These are phyloP conservation scores for Morelia viridis DNA, from an alignment of 2,797 vertebrate species.

Conservation along the genomic window DNA sequence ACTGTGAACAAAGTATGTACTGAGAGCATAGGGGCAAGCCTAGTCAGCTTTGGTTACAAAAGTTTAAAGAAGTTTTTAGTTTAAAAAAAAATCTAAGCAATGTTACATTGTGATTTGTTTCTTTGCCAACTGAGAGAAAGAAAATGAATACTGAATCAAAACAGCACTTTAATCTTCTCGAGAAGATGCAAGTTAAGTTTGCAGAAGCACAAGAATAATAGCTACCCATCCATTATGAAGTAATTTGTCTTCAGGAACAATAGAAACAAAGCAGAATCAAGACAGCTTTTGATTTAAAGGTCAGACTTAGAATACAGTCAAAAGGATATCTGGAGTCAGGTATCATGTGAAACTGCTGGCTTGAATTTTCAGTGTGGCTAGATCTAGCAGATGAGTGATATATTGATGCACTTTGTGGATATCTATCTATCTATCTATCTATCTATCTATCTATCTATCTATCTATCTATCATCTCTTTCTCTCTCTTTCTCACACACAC, in stretches of 20 bases:
- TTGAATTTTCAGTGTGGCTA: constrained; percentile 8
- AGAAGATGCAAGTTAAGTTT: constrained; percentile 14
- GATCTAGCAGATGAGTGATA: background rate
- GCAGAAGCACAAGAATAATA: constrained; percentile 17
- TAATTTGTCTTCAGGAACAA: constrained; percentile 24
- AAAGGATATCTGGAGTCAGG: background rate
- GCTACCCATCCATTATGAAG: background rate
- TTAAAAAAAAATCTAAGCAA: background rate
- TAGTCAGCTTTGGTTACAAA: background rate
- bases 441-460: no score
- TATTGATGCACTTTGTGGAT: background rate
- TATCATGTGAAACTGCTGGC: background rate
- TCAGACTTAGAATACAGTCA: background rate
- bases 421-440: background rate
- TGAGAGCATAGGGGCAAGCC: background rate
- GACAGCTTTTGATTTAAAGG: constrained; percentile 24
- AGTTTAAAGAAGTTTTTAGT: background rate
- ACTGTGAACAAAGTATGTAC: background rate
- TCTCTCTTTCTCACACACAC: no score
- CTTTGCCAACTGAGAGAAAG: background rate
- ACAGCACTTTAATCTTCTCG: background rate
- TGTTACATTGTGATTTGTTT: background rate
- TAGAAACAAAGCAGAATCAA: constrained; percentile 20
- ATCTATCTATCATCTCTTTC: no score
- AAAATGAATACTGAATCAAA: constrained; percentile 10